phyloP scores from a whole-genome alignment of 2,113 vertebrate species.

The Eubucco bourcierii region DNA sequence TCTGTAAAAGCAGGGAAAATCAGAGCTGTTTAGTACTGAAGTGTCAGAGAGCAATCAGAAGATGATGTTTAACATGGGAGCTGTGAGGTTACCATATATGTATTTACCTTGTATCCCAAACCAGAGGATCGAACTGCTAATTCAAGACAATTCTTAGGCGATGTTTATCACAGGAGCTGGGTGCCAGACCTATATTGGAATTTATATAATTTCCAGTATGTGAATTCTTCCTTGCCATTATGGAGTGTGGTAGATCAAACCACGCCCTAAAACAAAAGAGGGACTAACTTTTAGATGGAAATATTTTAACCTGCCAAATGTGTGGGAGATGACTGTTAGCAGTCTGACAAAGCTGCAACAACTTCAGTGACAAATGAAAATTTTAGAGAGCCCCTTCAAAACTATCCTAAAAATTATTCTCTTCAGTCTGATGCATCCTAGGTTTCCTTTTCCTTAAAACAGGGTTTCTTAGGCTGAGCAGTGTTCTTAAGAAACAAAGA shows the following conservation, averaged over 20 bases:
- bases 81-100: neutral
- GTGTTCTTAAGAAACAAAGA: neutral
- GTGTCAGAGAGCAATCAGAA: neutral
- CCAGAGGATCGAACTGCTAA: neutral
- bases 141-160: neutral
- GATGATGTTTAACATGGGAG: neutral
- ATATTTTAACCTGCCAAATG: neutral
- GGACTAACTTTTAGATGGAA: neutral
- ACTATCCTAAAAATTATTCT: neutral
- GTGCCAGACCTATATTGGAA: neutral
- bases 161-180: neutral
- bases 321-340: neutral
- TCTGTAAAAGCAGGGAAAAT: neutral
- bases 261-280: neutral
- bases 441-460: neutral
- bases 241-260: neutral
- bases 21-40: neutral
- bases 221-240: neutral
- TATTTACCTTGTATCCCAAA: neutral
- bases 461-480: neutral
- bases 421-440: accelerated
- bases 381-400: neutral
- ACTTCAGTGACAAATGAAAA: neutral
- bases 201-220: neutral
- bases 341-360: neutral